These are phyloP conservation scores for Drosophila triauraria DNA, from an alignment of 1,140 invertebrate genomes.

Conservation along the genomic window DNA sequence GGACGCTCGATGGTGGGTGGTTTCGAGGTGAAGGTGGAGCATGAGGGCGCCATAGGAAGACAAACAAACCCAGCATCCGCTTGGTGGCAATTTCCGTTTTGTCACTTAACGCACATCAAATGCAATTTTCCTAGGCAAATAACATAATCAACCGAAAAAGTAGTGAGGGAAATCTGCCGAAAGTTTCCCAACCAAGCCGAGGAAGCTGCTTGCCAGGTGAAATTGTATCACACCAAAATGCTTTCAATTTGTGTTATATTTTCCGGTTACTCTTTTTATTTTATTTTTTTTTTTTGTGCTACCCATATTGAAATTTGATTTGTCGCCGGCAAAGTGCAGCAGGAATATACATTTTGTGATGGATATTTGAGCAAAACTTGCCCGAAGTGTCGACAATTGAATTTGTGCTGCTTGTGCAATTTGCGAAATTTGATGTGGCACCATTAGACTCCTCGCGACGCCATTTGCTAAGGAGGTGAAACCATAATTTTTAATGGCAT, in stretches of 20 bases:
- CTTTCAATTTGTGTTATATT: conserved; percentile 65
- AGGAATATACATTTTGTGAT: conserved; percentile 61
- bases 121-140: conserved; percentile 80
- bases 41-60: conserved; percentile 33
- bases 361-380: conserved; percentile 74
- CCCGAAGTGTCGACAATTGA: conserved; percentile 64
- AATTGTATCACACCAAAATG: conserved; percentile 51
- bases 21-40: neutral
- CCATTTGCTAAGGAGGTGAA: conserved; percentile 6
- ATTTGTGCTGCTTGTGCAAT: conserved; percentile 60
- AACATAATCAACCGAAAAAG: conserved; percentile 68
- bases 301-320: conserved; percentile 80
- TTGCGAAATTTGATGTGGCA: conserved; percentile 66
- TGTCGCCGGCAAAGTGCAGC: conserved; percentile 67
- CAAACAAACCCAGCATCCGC: conserved; percentile 71
- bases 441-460: conserved; percentile 43
- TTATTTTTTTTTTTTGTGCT: conserved; percentile 25
- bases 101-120: conserved; percentile 72
- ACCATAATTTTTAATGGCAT: conserved; percentile 80
- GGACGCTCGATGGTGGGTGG: neutral
- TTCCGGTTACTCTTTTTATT: conserved; percentile 40
- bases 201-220: conserved; percentile 40
- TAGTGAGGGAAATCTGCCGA: conserved; percentile 2
- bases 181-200: conserved; percentile 22
- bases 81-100: conserved; percentile 72